Evolutionary conservation across 2,113 vertebrate genomes (phyloP).

Genomic region (Tetraodon nigroviridis): DNA sequence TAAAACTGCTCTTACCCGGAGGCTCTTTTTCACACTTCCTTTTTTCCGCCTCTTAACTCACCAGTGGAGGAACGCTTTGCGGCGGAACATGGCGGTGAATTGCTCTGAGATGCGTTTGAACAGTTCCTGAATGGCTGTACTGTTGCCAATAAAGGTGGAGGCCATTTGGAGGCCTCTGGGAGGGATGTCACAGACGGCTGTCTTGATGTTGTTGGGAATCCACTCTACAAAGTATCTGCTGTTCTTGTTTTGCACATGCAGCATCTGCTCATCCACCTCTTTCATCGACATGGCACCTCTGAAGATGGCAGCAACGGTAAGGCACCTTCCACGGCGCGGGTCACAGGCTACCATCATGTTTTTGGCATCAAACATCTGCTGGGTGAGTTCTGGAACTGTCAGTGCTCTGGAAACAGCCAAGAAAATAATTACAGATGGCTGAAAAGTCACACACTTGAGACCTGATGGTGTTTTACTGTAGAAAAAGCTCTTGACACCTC

Average conservation of each 20-base stretch:
- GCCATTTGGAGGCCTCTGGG: constrained; percentile 91
- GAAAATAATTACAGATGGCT: neutral
- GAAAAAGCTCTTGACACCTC: neutral
- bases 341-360: constrained; percentile 81
- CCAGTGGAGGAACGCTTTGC: constrained; percentile 86
- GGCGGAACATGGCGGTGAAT: constrained; percentile 84
- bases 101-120: constrained; percentile 87
- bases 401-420: constrained; percentile 25
- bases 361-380: constrained; percentile 79
- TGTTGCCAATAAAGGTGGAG: constrained; percentile 89
- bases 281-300: constrained; percentile 80
- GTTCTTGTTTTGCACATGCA: constrained; percentile 91
- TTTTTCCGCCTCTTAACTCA: constrained; percentile 26
- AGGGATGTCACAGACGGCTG: constrained; percentile 90
- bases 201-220: too few relatives aligned
- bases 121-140: constrained; percentile 86
- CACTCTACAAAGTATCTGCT: constrained; percentile 97
- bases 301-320: constrained; percentile 76
- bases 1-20: neutral
- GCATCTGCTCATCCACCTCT: constrained; percentile 83
- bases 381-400: constrained; percentile 70
- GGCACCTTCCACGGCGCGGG: constrained; percentile 75
- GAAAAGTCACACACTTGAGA: neutral
- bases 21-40: too few relatives aligned
- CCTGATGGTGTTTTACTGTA: neutral